Evolutionary conservation across 1,140 invertebrate genomes (phyloP), one percentile per base, ranked within the genome.

Genomic region (Zaprionus taronus): DNA sequence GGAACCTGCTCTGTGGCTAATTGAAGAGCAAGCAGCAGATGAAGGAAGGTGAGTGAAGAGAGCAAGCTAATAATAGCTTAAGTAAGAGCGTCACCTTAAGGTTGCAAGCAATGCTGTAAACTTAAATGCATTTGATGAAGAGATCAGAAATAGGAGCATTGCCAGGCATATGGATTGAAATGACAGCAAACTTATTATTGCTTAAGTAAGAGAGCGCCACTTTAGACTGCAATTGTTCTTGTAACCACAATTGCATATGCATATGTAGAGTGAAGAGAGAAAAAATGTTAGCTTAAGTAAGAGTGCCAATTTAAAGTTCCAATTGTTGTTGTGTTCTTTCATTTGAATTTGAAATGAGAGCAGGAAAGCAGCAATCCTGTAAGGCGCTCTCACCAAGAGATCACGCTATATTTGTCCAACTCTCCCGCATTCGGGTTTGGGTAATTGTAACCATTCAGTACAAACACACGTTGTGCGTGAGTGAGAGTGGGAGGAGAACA

Each of bases 1-100:
- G 68, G 83, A 84, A 79, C 74, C 81, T 83, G 83, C 70, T 61
- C 64, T 72, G 55, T 56, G 64, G 69, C 78, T 87, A 87, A 87
- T 87, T 89, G 70, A 66, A 72, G 53, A 71, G 55, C n/a, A 31
- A 63, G 53, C 47, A 84, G 72, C 38, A 68, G 61, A 47, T 6
- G 28, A 67, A 49, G 53, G 22, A 31, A 56, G 17, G 2, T 17
- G 60, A 17, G 22, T 34, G 22, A 61, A 57, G 26, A 64, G 6
- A 22, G 26, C 44, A 28, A 3, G 55, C 1, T 44, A 11, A 31
- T 11, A 34, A 34, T 1, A n/a, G 26, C 15, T 14, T n/a, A 15
- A 5, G 14, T 28, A 26, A 15, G 4, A 15, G 14, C 12, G 20
- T 14, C 38, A 41, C 15, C n/a, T 41, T n/a, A 41, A 41, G 15